Evolutionary conservation across 2,113 vertebrate genomes (phyloP).

Genomic region (Eptatretus burgeri): DNA sequence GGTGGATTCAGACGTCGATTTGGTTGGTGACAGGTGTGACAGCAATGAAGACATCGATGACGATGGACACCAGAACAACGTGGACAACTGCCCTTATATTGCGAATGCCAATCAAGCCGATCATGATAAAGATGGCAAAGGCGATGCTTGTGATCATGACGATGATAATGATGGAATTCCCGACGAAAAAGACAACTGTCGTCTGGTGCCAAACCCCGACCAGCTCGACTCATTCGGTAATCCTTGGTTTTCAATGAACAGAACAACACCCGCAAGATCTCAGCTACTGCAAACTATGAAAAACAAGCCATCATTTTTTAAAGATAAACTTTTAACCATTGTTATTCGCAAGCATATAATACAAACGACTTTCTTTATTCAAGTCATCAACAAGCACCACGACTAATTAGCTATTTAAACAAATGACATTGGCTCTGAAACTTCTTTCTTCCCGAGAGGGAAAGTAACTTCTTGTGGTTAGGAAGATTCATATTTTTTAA

Average conservation of each 20-base stretch:
- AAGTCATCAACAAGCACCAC: no score
- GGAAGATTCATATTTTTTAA: no score
- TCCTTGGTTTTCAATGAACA: conserved; percentile 9
- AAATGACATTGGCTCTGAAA: no score
- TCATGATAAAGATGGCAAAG: conserved; percentile 89
- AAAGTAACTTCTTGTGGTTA: no score
- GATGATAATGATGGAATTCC: conserved; percentile 93
- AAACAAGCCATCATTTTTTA: no score
- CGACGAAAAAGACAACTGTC: conserved; percentile 85
- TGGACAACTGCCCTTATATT: conserved; percentile 97
- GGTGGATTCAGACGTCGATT: conserved; percentile 84
- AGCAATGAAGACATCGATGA: conserved; percentile 95
- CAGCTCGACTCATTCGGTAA: conserved; percentile 77
- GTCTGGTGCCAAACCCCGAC: conserved; percentile 56
- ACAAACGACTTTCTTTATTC: no score
- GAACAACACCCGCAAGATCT: no score
- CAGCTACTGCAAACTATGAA: no score
- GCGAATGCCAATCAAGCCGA: conserved; percentile 84
- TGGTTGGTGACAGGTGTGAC: conserved; percentile 64
- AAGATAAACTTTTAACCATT: no score
- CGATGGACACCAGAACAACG: conserved; percentile 91
- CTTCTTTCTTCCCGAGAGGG: no score
- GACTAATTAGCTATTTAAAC: no score
- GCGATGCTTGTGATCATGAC: conserved; percentile 86
- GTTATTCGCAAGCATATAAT: no score